These are phyloP conservation scores for Paralichthys olivaceus DNA, from an alignment of 2,113 vertebrate genomes.

Conservation along the genomic window DNA sequence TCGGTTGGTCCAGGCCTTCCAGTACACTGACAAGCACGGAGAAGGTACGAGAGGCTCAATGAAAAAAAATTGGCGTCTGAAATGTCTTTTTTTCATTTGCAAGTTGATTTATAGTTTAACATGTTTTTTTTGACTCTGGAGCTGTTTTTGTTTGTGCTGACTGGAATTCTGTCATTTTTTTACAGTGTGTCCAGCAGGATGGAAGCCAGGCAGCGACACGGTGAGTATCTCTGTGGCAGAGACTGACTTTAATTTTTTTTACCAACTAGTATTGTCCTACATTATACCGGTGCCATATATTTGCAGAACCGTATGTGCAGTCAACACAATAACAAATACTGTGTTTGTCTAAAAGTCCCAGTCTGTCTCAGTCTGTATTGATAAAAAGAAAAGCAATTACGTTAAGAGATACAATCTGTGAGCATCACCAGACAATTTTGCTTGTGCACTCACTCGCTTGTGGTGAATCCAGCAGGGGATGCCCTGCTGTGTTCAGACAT, in stretches of 20 bases:
- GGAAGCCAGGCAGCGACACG: conserved; percentile 98
- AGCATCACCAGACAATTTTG: too few species aligned
- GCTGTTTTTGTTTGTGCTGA: background rate
- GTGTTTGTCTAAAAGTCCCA: background rate
- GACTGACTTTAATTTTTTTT: background rate
- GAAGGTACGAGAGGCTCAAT: conserved; percentile 84
- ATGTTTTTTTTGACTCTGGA: background rate
- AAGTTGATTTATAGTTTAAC: background rate
- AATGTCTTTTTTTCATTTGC: background rate
- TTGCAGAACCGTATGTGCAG: background rate
- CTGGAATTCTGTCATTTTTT: background rate
- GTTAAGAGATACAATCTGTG: too few species aligned
- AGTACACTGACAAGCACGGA: conserved; percentile 96
- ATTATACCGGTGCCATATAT: background rate
- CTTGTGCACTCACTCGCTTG: too few species aligned
- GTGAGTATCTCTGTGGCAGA: conserved; percentile 81
- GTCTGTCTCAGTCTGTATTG: background rate
- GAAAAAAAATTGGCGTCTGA: background rate
- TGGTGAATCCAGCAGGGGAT: too few species aligned
- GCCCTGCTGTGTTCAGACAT: too few species aligned
- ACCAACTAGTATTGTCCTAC: conserved; percentile 5
- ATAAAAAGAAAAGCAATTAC: too few species aligned
- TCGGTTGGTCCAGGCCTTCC: conserved; percentile 95
- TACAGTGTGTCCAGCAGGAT: conserved; percentile 95
- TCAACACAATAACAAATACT: background rate